Evolutionary conservation across 2,888 invertebrate species (phyloP).

Genomic region (Erebia palarica): DNA sequence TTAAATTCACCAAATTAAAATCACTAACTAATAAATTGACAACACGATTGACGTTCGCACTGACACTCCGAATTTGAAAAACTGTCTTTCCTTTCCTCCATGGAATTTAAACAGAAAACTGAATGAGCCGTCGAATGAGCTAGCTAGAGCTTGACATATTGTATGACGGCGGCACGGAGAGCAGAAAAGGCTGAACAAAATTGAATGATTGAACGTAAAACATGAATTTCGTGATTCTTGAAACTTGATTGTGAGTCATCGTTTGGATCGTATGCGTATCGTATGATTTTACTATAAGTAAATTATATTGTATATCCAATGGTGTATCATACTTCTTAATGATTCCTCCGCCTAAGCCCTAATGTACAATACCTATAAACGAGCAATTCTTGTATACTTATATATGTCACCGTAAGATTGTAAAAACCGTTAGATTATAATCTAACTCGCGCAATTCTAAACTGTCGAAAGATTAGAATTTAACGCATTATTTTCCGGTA

Average conservation of each 20-base stretch:
- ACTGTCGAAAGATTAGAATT: no score
- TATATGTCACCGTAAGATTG: no score
- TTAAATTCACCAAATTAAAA: neutral
- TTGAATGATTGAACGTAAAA: slow-evolving; percentile 23
- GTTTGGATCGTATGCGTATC: slow-evolving; percentile 6
- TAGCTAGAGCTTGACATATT: neutral
- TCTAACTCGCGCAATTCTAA: no score
- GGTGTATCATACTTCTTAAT: no score
- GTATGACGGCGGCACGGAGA: neutral
- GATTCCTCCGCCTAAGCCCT: no score
- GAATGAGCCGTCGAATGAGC: neutral
- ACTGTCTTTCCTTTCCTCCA: slow-evolving; percentile 6
- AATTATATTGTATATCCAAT: no score
- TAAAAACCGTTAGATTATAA: no score
- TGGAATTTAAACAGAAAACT: neutral
- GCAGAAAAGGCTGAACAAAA: slow-evolving; percentile 8
- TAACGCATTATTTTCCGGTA: no score
- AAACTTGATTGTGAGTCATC: slow-evolving; percentile 15
- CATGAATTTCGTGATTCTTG: neutral
- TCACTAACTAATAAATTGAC: slow-evolving; percentile 37
- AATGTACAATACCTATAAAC: no score
- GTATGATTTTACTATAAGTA: neutral
- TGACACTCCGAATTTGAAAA: slow-evolving; percentile 28
- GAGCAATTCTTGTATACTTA: no score
- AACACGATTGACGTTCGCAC: slow-evolving; percentile 34